These are phyloP conservation scores for Columba guinea DNA, from an alignment of 2,797 vertebrate species.

Conservation along the genomic window DNA sequence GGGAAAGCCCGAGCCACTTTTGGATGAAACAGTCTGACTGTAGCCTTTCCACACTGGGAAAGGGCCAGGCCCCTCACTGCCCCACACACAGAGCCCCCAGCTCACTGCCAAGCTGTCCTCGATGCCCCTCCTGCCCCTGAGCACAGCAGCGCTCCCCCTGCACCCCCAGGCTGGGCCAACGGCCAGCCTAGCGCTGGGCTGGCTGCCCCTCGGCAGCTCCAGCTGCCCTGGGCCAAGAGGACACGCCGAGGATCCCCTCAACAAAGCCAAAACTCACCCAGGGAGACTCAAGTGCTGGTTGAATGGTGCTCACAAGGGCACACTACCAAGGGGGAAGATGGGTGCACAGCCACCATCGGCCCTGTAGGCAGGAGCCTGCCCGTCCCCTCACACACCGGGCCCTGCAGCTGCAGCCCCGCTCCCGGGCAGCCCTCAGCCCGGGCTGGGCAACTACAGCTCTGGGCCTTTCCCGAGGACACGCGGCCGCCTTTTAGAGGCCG, in stretches of 20 bases:
- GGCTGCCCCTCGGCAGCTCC: background rate
- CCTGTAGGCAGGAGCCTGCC: too few relatives aligned
- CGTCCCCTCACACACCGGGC: background rate
- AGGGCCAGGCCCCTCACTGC: background rate
- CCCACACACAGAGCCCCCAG: background rate
- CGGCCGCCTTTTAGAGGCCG: accelerated
- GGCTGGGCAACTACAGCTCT: too few relatives aligned
- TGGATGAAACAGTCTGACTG: background rate
- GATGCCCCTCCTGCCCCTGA: background rate
- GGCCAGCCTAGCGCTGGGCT: background rate
- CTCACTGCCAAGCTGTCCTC: background rate
- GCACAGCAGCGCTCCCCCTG: background rate
- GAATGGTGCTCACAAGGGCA: background rate
- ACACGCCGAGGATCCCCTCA: accelerated
- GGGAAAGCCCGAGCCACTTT: accelerated
- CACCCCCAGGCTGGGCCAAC: too few relatives aligned
- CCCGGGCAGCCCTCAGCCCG: too few relatives aligned
- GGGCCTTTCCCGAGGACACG: accelerated
- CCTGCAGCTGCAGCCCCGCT: too few relatives aligned
- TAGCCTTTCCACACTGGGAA: background rate
- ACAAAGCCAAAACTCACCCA: background rate
- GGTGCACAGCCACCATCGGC: accelerated
- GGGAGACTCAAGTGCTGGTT: background rate
- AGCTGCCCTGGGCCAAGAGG: background rate
- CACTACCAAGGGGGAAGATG: accelerated